Percentiles rank a stretch among this genome's conserved stretches.
phyloP scores from a whole-genome alignment of 2,888 invertebrate genomes.

The Eristalis pertinax region DNA sequence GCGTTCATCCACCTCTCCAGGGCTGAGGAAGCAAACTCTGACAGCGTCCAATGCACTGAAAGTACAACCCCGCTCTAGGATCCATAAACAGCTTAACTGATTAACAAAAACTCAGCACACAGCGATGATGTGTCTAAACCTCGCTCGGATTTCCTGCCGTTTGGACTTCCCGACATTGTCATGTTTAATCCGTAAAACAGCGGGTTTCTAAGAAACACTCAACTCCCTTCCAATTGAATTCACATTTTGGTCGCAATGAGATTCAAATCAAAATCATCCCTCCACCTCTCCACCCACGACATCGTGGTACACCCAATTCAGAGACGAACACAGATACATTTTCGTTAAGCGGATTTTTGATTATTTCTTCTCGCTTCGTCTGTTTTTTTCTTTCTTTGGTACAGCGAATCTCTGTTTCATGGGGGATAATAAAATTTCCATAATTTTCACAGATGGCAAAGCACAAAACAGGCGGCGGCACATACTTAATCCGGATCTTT shows the following conservation, averaged over 20 bases:
- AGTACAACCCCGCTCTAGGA: not conserved
- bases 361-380: not conserved
- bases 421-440: slow-evolving; percentile 45
- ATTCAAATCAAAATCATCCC: slow-evolving; percentile 7
- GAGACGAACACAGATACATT: slow-evolving; percentile 7
- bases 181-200: slow-evolving; percentile 39
- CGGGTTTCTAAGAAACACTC: slow-evolving; percentile 43
- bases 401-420: slow-evolving; percentile 4
- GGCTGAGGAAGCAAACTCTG: no score
- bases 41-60: not conserved
- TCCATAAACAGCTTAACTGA: not conserved
- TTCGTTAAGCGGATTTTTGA: slow-evolving; percentile 49
- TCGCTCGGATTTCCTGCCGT: not conserved
- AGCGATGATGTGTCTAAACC: not conserved
- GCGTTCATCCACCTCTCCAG: no score
- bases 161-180: not conserved
- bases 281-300: not conserved
- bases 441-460: slow-evolving; percentile 42
- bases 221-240: slow-evolving; percentile 58
- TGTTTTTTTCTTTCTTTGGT: not conserved
- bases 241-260: slow-evolving; percentile 32
- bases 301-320: not conserved
- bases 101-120: not conserved
- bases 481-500: slow-evolving; percentile 19
- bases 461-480: not conserved